Evolutionary conservation across 2,797 vertebrate genomes (phyloP), one percentile per base, ranked within the genome.

Genomic region (Hypotaenidia okinawae): DNA sequence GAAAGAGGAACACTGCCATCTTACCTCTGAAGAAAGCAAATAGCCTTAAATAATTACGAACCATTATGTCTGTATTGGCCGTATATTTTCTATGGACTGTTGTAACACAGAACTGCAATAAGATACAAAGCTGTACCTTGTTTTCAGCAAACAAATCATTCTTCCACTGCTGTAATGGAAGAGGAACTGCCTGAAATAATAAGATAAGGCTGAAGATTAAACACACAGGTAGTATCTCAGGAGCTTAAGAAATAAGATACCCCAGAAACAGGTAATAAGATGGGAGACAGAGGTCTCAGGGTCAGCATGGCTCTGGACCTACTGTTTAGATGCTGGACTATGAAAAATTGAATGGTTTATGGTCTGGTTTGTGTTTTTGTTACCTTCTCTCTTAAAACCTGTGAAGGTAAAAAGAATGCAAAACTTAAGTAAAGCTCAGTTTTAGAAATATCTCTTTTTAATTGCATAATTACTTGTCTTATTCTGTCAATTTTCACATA

Each of bases 21-120:
- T 84, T 84, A 51, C 16, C 28, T 37, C 39, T 23, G 11, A 88
- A 61, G 32, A 78, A 70, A 77, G 24, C 10, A 72, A 13, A 54
- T 35, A 41, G 52, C 18, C 43, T 33, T n/a, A 92, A 73, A 70
- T 47, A 51, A 27, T 6, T 5, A 14, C 47, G 32, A 84, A 39
- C 7, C 3, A 15, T 4, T 35, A 32, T 1, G 0, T n/a, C 12
- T 8, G 10, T 35, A 41, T 37, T 2, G 5, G n/a, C 23, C 3
- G 0, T 28, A 2, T 43, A 33, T 68, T 68, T 76, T 30, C 18
- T 32, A 70, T 5, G 10, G 22, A 25, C 6, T 57, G 16, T n/a
- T 78, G 17, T 21, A 37, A 67, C 11, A 58, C 13, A 37, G 18
- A 77, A 32, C 30, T 75, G 43, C 25, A 84, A 17, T 3, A n/a